Evolutionary conservation across 2,888 invertebrate genomes (phyloP), one percentile per base, ranked within the genome.

Genomic region (Pecten maximus): DNA sequence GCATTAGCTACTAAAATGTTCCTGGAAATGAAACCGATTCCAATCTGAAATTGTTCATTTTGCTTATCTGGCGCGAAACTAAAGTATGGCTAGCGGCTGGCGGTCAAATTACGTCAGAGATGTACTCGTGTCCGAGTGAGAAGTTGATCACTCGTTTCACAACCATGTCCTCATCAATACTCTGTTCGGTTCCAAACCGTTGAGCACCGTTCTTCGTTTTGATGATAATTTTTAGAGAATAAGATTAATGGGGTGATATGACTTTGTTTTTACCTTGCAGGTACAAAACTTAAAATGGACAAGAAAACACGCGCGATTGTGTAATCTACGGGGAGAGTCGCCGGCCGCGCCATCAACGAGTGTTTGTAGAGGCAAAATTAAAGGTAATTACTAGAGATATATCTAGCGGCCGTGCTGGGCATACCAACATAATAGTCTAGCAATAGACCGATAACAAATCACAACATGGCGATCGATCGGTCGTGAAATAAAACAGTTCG

Each of bases 331-430:
- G 35, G 35, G 74, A 23, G 74, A 74, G 74, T 74, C 74, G 74
- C 74, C 74, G 35, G 74, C 74, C 74, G 74, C 74, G 74, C 74
- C 74, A 74, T 74, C 74, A 74, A 74, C 74, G 74, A 35, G 74
- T 74, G 74, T 88, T 88, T 74, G 60, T 40, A 89, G 40, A 88
- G 54, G 54, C 87, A 28, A 40, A 90, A 90, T 90, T 90, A 90
- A 90, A 90, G 40, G 88, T 50, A 90, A 90, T 90, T 90, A 90
- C 87, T 87, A 54, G 35, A 74, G 74, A 74, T 74, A 74, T 74
- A 74, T 74, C 74, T 74, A 74, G 35, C 74, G 74, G 74, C 74
- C 74, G 74, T 74, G 74, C 74, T 74, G 74, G 74, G 74, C 74
- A 74, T 28, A 74, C 35, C 74, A 23, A 74, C 74, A 74, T 74